Percentiles rank a stretch among this genome's conserved stretches.
Evolutionary conservation across 2,888 invertebrate genomes (phyloP).

Genomic region (Lymantria dispar): DNA sequence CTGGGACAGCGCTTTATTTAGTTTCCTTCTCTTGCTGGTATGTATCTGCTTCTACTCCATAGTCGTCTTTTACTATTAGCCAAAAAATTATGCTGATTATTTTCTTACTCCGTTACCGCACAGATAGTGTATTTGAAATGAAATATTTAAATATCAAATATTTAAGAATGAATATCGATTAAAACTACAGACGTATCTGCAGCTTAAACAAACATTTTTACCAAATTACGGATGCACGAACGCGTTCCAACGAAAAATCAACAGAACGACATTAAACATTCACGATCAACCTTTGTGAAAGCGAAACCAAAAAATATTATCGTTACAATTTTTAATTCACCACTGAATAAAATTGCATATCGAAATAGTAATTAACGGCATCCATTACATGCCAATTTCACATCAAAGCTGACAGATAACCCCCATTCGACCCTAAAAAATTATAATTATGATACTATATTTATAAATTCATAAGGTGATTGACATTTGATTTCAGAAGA

Average conservation of each 20-base stretch:
- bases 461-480: slow-evolving; percentile 63
- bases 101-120: no score
- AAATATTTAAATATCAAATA: background rate
- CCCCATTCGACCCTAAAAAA: slow-evolving; percentile 39
- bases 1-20: no score
- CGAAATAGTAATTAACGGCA: slow-evolving; percentile 60
- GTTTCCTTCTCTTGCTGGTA: no score
- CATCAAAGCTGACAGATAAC: slow-evolving; percentile 27
- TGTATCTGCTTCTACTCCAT: no score
- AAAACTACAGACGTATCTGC: slow-evolving; percentile 21
- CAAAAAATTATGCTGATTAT: no score
- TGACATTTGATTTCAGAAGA: slow-evolving; percentile 56
- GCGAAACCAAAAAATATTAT: slow-evolving; percentile 48
- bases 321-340: slow-evolving; percentile 42
- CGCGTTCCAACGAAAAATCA: slow-evolving; percentile 70
- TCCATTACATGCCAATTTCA: slow-evolving; percentile 60
- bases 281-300: slow-evolving; percentile 57
- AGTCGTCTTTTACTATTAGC: no score
- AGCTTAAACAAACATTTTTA: slow-evolving; percentile 46
- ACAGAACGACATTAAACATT: slow-evolving; percentile 66
- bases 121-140: no score
- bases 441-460: slow-evolving; percentile 39
- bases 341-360: slow-evolving; percentile 37
- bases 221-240: slow-evolving; percentile 60
- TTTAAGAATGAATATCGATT: background rate